Evolutionary conservation across 2,797 vertebrate genomes (phyloP).

Genomic region (Sebastes umbrosus): DNA sequence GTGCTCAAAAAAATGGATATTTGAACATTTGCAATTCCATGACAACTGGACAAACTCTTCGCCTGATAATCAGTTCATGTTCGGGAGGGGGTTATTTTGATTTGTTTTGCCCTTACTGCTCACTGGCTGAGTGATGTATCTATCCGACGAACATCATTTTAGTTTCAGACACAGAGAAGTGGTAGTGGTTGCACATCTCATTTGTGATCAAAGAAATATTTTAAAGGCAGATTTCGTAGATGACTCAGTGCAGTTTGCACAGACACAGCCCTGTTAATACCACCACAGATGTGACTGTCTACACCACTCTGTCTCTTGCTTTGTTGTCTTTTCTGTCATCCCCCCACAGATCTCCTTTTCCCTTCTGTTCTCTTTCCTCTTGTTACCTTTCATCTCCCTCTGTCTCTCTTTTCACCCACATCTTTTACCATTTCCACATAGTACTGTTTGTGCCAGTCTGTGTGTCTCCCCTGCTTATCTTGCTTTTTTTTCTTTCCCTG

Average conservation of each 20-base stretch:
- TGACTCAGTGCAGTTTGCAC: conserved; percentile 25
- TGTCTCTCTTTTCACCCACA: not conserved
- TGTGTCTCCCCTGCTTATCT: conserved; percentile 23
- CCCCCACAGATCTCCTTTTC: conserved; percentile 3
- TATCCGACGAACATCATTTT: not conserved
- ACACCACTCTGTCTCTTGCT: not conserved
- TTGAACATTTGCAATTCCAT: not conserved
- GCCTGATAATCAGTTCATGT: not conserved
- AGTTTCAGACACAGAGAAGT: not conserved
- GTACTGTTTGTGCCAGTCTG: conserved; percentile 8
- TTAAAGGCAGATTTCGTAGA: conserved; percentile 11
- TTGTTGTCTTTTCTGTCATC: conserved; percentile 34
- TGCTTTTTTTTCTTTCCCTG: conserved; percentile 1
- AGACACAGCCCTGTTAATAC: conserved; percentile 27
- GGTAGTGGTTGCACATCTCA: not conserved
- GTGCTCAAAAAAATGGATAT: not conserved
- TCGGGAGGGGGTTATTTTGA: not conserved
- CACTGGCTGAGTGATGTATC: not conserved
- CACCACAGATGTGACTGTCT: conserved; percentile 43
- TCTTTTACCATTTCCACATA: conserved; percentile 13
- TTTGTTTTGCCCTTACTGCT: not conserved
- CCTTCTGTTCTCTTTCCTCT: conserved; percentile 31
- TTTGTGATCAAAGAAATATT: not conserved
- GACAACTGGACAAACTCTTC: not conserved
- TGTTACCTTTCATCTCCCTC: conserved; percentile 5